Base-by-base conservation (phyloP, 2,113 vertebrate species). In the Coracopsis vasa region DNA sequence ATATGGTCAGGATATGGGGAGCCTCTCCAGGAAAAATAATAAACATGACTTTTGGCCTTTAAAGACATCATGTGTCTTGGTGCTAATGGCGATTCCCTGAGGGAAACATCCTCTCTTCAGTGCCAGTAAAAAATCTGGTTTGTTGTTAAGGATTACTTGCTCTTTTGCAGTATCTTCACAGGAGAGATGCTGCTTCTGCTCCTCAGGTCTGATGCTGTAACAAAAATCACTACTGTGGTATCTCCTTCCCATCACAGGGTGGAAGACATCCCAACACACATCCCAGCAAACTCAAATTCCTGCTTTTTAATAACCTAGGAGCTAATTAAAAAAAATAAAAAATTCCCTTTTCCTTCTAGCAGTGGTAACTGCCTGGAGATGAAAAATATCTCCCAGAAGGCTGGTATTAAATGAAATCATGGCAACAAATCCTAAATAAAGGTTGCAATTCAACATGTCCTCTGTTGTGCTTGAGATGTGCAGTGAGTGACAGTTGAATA, bases 371-470 rank as follows among this genome's bases (percentile, higher is more conserved):
- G 41, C 45, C 51, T 89, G 61, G 89, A 80, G 53, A 92, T 87
- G 73, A 95, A 89, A 94, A 89, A 80, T 66, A 79, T 48, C 75
- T 87, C 92, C 83, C 92, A 87, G 48, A 92, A 94, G 90, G 65
- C 31, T 70, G 48, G 53, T 69, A 53, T 53, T 81, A 88, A 87
- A 79, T 53, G 48, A 80, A 96, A 81, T 79, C 35, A 92, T 54
- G 64, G 48, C 90, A 93, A 85, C 77, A 72, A 92, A 82, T 35
- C 58, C 86, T 87, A 94, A 94, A 85, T 70, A 89, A 92, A 91
- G 20, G 48, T 77, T 94, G 62, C 48, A 92, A 44, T 72, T 92
- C n/a, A 89, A 39, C 35, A 21, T 56, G 48, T 91, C 73, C 56
- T 79, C 77, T 87, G 31, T 65, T 91, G 69, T 0, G 0, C 37